Evolutionary conservation across 2,797 vertebrate species (phyloP), one percentile per base, ranked within the genome.

Genomic region (Eulemur mongoz): DNA sequence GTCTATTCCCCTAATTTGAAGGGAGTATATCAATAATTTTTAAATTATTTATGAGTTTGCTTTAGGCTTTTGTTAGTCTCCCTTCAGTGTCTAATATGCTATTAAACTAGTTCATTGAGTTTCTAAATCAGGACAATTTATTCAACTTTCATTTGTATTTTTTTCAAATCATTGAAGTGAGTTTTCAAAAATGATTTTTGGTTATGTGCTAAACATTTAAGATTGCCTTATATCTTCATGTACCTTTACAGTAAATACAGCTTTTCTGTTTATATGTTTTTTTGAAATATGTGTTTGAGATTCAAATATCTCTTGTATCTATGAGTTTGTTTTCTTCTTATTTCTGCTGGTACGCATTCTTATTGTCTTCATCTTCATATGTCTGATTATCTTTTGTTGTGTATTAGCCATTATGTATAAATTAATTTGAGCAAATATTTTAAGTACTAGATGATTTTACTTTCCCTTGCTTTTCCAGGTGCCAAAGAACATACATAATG

Each of bases 391-490:
- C 8, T 76, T 89, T 50, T 11, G 43, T 73, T 94, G 1, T 76
- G 1, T 70, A 40, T 79, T 73, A 80, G 4, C 17, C 5, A 59
- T 5, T 54, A 85, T 38, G 50, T 25, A 65, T 32, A 17, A 45
- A 75, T 61, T 87, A 50, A 88, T 57, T 81, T 80, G 15, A 91
- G 82, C 5, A 94, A 80, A 38, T 89, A 85, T 59, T 52, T 95
- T 63, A 10, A 73, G 5, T 50, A 17, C 90, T 83, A 67, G 30
- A 35, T 65, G 13, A 70, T 32, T 72, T 84, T 48, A 13, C 11
- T 13, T 81, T 82, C 30, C 7, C 54, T 91, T 79, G 17, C 15
- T 76, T 70, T 78, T 52, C 2, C 54, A 52, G 8, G 14, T 91
- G 12, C 8, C 13, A 40, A 23, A 50, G 7, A 14, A 30, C 7